These are phyloP conservation scores for Chinchilla lanigera DNA, from an alignment of 2,113 vertebrate species.

Conservation along the genomic window DNA sequence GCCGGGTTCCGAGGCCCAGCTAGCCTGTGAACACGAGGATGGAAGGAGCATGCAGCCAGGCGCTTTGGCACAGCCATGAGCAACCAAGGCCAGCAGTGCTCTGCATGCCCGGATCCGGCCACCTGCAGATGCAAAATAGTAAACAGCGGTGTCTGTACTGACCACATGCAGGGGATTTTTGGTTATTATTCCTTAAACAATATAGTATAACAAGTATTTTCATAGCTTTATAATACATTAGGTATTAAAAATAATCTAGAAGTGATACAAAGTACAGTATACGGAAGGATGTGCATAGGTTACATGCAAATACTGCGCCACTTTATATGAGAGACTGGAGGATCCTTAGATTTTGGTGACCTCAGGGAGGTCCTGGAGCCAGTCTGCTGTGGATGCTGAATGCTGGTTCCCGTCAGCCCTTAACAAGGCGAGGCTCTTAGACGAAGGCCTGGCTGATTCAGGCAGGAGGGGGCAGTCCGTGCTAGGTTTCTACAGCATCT, in stretches of 20 bases:
- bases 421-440: not conserved
- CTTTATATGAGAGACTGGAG: not conserved
- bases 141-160: not conserved
- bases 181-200: not conserved
- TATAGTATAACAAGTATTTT: not conserved
- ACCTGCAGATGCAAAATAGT: not conserved
- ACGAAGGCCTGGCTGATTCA: not conserved
- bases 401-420: not conserved
- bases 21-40: not conserved
- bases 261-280: not conserved
- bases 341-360: not conserved
- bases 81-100: not conserved
- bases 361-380: not conserved
- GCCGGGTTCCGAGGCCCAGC: conserved; percentile 31
- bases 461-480: not conserved
- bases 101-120: not conserved
- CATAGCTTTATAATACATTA: no score
- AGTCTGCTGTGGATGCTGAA: not conserved
- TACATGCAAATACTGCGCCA: not conserved
- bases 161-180: not conserved
- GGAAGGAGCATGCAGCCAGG: not conserved
- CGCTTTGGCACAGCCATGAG: not conserved
- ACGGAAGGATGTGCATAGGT: not conserved
- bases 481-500: not conserved
- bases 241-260: not conserved